phyloP scores from a whole-genome alignment of 2,797 vertebrate genomes.

The Lycodopsis pacificus region DNA sequence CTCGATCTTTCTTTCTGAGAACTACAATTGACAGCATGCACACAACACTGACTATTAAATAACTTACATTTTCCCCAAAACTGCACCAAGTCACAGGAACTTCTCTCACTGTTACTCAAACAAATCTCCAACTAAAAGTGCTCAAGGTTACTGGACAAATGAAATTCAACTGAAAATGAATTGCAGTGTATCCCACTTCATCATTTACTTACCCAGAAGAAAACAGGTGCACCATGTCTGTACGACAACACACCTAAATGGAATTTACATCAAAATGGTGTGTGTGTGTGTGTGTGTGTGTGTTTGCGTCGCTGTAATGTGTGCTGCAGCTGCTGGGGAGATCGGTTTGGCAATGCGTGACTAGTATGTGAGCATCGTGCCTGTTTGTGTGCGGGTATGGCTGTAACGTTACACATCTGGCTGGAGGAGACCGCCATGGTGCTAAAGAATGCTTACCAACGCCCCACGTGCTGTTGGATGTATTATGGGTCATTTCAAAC shows the following conservation, averaged over 20 bases:
- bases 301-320: not conserved
- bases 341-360: not conserved
- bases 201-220: not conserved
- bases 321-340: not conserved
- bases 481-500: not conserved
- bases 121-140: not conserved
- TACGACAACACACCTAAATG: not conserved
- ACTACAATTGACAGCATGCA: not conserved
- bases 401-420: not conserved
- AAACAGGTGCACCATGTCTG: not conserved
- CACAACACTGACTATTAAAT: not conserved
- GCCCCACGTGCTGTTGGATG: not conserved
- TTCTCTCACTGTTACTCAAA: not conserved
- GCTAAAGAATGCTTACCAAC: not conserved
- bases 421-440: not conserved
- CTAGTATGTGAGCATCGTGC: not conserved
- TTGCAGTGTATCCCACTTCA: not conserved
- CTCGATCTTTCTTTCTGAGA: not conserved
- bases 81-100: not conserved
- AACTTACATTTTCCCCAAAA: not conserved
- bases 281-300: not conserved
- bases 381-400: not conserved
- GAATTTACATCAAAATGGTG: not conserved
- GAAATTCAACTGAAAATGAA: not conserved
- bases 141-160: no score